A percentile compares a stretch with the other conserved stretches of the same genome.
Evolutionary conservation across 2,113 vertebrate genomes (phyloP).

Genomic region (Trichechus manatus): DNA sequence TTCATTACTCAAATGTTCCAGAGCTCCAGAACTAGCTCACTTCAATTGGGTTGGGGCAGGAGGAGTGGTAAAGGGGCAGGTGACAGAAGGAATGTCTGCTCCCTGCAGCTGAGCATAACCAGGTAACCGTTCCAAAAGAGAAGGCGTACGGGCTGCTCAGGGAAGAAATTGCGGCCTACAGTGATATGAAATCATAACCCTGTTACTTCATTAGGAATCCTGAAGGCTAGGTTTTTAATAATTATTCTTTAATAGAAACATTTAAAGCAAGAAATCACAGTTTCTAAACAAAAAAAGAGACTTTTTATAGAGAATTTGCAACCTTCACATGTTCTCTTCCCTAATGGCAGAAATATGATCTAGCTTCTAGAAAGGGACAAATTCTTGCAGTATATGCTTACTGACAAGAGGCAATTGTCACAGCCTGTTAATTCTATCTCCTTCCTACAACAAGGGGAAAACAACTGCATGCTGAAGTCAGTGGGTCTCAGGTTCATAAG

Average conservation of each 20-base stretch:
- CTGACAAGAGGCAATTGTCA: slow-evolving; percentile 21
- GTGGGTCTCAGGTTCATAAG: slow-evolving; percentile 9
- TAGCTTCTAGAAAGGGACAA: slow-evolving; percentile 44
- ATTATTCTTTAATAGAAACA: slow-evolving; percentile 43
- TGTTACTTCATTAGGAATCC: slow-evolving; percentile 15
- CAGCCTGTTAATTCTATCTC: slow-evolving; percentile 37
- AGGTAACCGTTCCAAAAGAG: slow-evolving; percentile 25
- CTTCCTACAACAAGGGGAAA: slow-evolving; percentile 30
- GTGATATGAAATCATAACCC: background rate
- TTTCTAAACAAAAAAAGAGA: slow-evolving; percentile 52
- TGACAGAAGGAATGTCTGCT: slow-evolving; percentile 2
- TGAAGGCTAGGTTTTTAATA: slow-evolving; percentile 34
- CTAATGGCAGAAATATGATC: slow-evolving; percentile 12
- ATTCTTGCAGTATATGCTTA: slow-evolving; percentile 32
- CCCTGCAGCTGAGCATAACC: background rate
- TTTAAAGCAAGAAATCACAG: slow-evolving; percentile 55
- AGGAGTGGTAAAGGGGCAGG: background rate
- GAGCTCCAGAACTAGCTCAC: background rate
- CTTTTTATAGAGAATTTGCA: slow-evolving; percentile 16
- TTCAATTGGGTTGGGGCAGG: background rate
- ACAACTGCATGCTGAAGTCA: slow-evolving; percentile 23
- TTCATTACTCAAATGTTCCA: slow-evolving; percentile 34
- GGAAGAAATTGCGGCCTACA: background rate
- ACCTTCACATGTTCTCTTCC: slow-evolving; percentile 47
- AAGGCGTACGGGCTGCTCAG: background rate